Base-by-base conservation (phyloP, 2,113 vertebrate genomes). In the Rhagologus leucostigma region DNA sequence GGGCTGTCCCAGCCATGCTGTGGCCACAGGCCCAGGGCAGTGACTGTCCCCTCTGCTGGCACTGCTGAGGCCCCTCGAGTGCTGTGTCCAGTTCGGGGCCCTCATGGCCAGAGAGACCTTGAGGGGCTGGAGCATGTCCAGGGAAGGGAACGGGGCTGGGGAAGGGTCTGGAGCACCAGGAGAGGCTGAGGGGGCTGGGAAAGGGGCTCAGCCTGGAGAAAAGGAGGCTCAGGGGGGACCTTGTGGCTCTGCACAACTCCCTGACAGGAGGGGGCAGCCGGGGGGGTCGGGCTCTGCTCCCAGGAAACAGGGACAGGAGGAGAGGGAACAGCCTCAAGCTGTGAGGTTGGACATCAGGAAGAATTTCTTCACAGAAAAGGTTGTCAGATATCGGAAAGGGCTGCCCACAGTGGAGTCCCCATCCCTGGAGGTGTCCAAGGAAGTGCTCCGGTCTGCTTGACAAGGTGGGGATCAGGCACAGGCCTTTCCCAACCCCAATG, bases 21-120 rank as follows among this genome's bases (percentile, higher is more conserved):
- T 71, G 49, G 41, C 2, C n/a, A 37, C 41, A 22, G 53, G 12
- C 39, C 47, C 64, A 33, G 46, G 55, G 29, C 73, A 69, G 55
- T 29, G 74, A 3, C 55, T 44, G 39, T 75, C 4, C 64, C 64
- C 64, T 78, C 56, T 41, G 65, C 75, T 63, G 75, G 65, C 65
- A 1, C 65, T 13, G 56, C 74, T 63, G n/a, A 63, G 30, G 49
- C 1, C 4, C 26, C 13, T 49, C 1, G 0, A 32, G 65, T 3
- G 29, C 64, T 8, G 30, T 7, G n/a, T 10, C 49, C 85, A 64
- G 42, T 32, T 35, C 65, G 55, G 47, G 50, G 29, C 19, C 15
- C n/a, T 39, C 13, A 1, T 5, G 52, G 44, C 52, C 62, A 59
- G 42, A 30, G 15, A 57, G 42, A 30, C 52, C 4, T 16, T 0